Evolutionary conservation across 1,140 invertebrate genomes (phyloP), one percentile per base, ranked within the genome.

Genomic region (Harlomillsia oculata): DNA sequence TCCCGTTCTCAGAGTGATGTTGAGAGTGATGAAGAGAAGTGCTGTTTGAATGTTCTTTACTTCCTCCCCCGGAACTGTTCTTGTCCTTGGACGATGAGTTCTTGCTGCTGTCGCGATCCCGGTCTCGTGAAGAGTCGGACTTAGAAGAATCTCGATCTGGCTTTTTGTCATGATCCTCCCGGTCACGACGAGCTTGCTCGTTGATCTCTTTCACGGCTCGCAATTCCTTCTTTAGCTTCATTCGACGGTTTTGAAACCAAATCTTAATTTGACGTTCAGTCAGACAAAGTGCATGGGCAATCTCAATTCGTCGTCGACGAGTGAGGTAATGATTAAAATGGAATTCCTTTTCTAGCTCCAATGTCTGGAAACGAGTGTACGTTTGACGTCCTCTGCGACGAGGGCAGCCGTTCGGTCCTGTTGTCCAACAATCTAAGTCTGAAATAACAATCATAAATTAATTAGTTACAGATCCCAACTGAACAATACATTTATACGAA

Each of bases 321-420:
- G 93, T 97, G 70, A 97, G 79, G 75, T 97, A 97, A 68, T 95
- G 90, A 74, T 96, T 97, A 75, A 94, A 97, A 72, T 97, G 93
- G 74, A 97, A 97, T 76, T 97, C 94, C 39, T 97, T 98, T 74
- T 98, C 94, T 70, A 94, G 78, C 71, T 94, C 89, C 69, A 93
- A 74, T 1, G 89, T 93, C 73, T 93, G 89, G 77, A 92, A 93
- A 66, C 89, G 83, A 54, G 92, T 96, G 78, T 97, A 97, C 3
- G 93, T 97, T 74, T 97, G 92, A 56, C 93, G 79, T 45, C 92
- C 92, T 67, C 92, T 79, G 68, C 92, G 82, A 68, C 92, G 77
- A 53, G 93, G 92, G 74, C 92, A 96, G 39, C 91, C 91, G 71
- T 95, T 96, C 29, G 93, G 93, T 74, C 92, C 93, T 91, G 81